Base-by-base conservation (phyloP, 2,113 vertebrate species). In the Labeo catla region DNA sequence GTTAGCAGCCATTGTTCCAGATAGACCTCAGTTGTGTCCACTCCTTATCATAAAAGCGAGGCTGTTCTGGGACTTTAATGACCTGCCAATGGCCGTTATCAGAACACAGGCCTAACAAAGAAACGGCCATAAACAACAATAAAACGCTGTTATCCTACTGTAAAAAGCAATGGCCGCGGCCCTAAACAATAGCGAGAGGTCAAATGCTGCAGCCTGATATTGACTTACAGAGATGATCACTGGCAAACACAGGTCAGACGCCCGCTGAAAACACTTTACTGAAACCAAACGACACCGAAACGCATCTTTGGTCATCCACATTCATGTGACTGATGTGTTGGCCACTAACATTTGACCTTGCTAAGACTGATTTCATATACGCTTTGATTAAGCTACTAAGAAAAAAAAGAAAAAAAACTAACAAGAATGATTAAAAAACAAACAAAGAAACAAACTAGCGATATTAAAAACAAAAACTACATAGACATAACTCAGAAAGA, bases 111-210 rank as follows among this genome's bases (percentile, higher is more conserved):
- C 89, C 84, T 84, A 92, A 95, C 93, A 95, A 95, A 94, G 91
- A 90, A 91, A 74, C 86, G 85, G 93, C 89, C 91, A 91, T 94
- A 95, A 95, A 93, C 91, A 90, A 89, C 92, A 93, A 94, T 95
- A 95, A 95, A 95, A 88, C 86, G 84, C 90, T 88, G 92, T 94
- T 93, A 93, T 92, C 91, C 91, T 94, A 93, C 93, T 94, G 94
- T 95, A 94, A 94, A 91, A 93, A 16, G 23, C 74, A 95, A 93
- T 91, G 91, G 88, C 92, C 90, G 92, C 87, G 87, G 91, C 89
- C 87, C 89, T 87, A 88, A 90, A 91, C 92, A 92, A 89, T 80
- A 91, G 90, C 92, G 88, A 93, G 93, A 93, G 94, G 93, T 94
- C 93, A 94, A 93, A 91, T 88, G 92, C 91, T 93, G 90, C 89